Evolutionary conservation across 2,888 invertebrate species (phyloP).

Genomic region (Acrobasis suavella): DNA sequence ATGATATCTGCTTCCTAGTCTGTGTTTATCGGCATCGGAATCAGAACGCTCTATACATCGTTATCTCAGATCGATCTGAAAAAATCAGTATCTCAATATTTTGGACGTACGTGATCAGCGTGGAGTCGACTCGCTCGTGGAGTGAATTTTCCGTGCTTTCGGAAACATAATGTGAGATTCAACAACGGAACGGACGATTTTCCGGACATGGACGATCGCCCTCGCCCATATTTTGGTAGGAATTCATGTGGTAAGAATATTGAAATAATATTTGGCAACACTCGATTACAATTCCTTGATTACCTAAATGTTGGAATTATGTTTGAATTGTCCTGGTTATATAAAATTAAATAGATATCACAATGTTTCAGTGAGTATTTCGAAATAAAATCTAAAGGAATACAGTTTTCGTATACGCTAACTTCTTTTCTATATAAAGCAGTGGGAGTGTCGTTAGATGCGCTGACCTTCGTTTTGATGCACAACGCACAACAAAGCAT

Average conservation of each 20-base stretch:
- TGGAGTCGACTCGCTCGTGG: too few relatives aligned
- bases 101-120: too few relatives aligned
- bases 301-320: conserved; percentile 76
- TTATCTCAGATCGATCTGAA: too few relatives aligned
- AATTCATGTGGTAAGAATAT: neutral
- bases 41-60: too few relatives aligned
- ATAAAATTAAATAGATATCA: conserved; percentile 62
- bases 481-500: conserved; percentile 84
- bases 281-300: conserved; percentile 65
- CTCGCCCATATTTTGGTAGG: neutral
- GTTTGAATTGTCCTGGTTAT: conserved; percentile 75
- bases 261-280: conserved; percentile 53
- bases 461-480: conserved; percentile 83
- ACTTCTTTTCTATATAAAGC: conserved; percentile 47
- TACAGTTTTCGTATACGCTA: conserved; percentile 39
- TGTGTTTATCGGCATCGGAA: too few relatives aligned
- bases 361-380: conserved; percentile 79
- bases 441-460: conserved; percentile 79
- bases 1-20: too few relatives aligned
- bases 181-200: too few relatives aligned
- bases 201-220: too few relatives aligned
- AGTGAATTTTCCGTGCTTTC: too few relatives aligned
- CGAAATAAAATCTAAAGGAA: conserved; percentile 45
- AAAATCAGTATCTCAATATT: too few relatives aligned
- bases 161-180: too few relatives aligned